phyloP scores from a whole-genome alignment of 2,797 vertebrate species.

The Anguilla obscura region DNA sequence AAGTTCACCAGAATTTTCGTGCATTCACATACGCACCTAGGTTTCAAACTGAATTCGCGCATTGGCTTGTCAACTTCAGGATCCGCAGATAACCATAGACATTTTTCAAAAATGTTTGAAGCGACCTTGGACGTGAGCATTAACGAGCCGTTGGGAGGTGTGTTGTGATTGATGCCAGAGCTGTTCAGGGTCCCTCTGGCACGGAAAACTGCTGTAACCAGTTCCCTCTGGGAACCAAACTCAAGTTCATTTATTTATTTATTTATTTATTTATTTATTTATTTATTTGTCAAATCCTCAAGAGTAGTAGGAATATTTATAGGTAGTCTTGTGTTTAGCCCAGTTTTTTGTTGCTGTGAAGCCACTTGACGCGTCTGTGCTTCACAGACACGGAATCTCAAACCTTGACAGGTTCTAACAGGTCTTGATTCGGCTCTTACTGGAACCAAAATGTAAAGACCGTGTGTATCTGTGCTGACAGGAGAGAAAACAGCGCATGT shows the following conservation, averaged over 20 bases:
- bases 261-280: no score
- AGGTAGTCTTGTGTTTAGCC: neutral
- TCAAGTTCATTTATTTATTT: neutral
- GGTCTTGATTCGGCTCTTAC: no score
- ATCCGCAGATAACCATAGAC: neutral
- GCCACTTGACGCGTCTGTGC: neutral
- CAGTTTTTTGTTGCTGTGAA: neutral
- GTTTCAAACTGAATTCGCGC: neutral
- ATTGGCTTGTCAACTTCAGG: neutral
- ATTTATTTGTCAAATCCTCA: neutral
- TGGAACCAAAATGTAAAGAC: neutral
- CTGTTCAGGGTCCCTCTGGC: neutral
- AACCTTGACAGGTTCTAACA: neutral
- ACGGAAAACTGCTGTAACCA: neutral
- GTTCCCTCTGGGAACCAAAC: neutral
- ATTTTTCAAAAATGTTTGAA: neutral
- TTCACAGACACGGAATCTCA: no score
- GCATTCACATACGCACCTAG: neutral
- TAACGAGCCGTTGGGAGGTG: neutral
- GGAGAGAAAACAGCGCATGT: neutral
- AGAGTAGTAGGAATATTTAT: neutral
- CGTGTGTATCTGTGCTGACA: neutral
- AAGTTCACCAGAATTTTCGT: neutral
- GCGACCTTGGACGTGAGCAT: neutral
- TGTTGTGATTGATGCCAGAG: neutral